These are phyloP conservation scores for Trididemnum clinides DNA, from an alignment of 23 tunicate genomes.

Conservation along the genomic window DNA sequence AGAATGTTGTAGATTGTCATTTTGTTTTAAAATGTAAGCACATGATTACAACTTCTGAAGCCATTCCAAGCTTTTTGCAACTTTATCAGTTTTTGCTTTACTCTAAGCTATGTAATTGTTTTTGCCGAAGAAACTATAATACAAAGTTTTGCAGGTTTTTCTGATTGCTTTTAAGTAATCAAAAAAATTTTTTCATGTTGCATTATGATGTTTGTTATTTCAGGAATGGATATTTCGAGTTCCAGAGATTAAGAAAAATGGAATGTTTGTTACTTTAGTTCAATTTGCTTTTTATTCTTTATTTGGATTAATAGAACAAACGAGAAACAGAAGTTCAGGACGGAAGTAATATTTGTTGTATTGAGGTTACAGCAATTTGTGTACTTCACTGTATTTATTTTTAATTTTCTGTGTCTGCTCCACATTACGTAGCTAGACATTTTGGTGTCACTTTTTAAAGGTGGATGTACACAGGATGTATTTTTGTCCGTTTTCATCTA, in stretches of 20 bases:
- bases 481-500: no score
- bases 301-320: slow-evolving; percentile 69
- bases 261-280: slow-evolving; percentile 67
- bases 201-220: neutral
- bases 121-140: no score
- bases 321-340: neutral
- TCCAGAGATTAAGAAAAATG: slow-evolving; percentile 55
- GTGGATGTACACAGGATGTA: no score
- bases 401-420: neutral
- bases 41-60: no score
- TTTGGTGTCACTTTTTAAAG: neutral
- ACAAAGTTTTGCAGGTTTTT: no score
- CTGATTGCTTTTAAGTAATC: neutral
- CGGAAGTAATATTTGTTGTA: slow-evolving; percentile 73
- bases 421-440: neutral
- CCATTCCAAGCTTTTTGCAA: no score
- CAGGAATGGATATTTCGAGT: slow-evolving; percentile 74
- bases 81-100: no score
- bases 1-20: no score
- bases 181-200: no score
- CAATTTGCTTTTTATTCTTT: slow-evolving; percentile 73
- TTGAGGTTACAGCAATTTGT: no score
- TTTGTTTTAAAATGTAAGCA: no score
- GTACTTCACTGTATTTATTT: neutral
- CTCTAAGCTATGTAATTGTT: no score